Base-by-base conservation (phyloP, 2,888 invertebrate species). In the Stenodera caucasica region DNA sequence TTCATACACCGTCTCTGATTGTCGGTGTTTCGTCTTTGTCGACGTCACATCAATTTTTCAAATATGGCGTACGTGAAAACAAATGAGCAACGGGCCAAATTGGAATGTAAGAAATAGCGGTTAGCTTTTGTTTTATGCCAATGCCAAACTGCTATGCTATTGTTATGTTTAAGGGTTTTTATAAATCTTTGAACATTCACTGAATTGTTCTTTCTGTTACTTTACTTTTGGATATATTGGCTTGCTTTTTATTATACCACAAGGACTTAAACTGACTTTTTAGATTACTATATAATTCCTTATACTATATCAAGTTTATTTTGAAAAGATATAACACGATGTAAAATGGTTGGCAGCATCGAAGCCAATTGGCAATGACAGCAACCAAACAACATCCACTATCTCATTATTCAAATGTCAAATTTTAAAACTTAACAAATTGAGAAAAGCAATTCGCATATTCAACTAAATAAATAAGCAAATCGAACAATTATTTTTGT, bases 21-120 rank as follows among this genome's bases (percentile, higher is more conserved):
- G 77, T 77, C 72, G 71, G 76, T 78, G 74, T 79, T 78, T 78
- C 75, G 77, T 79, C 80, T 79, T 75, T 79, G 80, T 80, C 80
- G 78, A 76, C 80, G 80, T 80, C 81, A 76, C 80, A 81, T 81
- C 80, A 81, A 81, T 81, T 79, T 80, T 81, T 80, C 80, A 81
- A 76, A 77, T 72, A 77, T 77, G 80, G 78, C 79, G 78, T 58
- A 76, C 54, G 70, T 78, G 78, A 77, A 80, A 80, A 81, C 79
- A 80, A 81, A 81, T 81, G 81, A 81, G 80, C 78, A 76, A 72
- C 77, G 70, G 78, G 77, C 75, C 76, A 80, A 81, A 81, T 81
- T 81, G 80, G 76, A 79, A 80, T 63, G 63, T 80, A 80, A 81
- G 81, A 79, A 80, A 81, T 80, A 80, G 81, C 80, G 80, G 81